Base-by-base conservation (phyloP, 2,888 invertebrate species). In the Drosophila kanekoi region DNA sequence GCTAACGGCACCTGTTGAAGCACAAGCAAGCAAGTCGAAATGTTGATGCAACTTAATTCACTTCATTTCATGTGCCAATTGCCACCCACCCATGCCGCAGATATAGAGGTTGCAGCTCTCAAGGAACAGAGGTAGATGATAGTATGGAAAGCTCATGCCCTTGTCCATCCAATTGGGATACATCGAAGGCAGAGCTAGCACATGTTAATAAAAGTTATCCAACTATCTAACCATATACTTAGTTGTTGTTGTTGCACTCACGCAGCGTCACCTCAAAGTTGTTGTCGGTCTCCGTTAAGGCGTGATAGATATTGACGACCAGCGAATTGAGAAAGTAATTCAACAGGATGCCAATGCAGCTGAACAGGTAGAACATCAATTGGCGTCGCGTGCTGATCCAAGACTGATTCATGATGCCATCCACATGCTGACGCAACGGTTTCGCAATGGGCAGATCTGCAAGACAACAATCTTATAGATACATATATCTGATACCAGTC, bases 111-210 rank as follows among this genome's bases (percentile, higher is more conserved):
- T 70, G 20, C 77, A 65, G 32, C 60, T 49, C 14, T 79, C 79
- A 0, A 87, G 8, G 18, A 78, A 81, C 65, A 90, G 78, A 45
- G 89, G 75, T 4, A 91, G 51, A 1, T 76, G 60, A 41, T 86
- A 90, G 60, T 90, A 90, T 2, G 91, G 91, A 57, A 84, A 81
- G 1, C 77, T 28, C 59, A 90, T 71, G 28, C 90, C 86, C 59
- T 89, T 83, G 35, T 79, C 58, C 56, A 77, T 80, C 90, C 91
- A 91, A 4, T 70, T 49, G 1, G 91, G 89, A 70, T 89, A 92
- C 0, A 87, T 14, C 1, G 79, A 45, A 0, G 91, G 84, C 41
- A 79, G 47, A 4, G 91, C 91, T 91, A 10, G 9, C 72, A 52
- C 9, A 16, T 13, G 8, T 16, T 8, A 32, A 2, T 3, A 14